Conservation (phyloP, 2,797 vertebrate genomes). For the Merluccius polli region DNA sequence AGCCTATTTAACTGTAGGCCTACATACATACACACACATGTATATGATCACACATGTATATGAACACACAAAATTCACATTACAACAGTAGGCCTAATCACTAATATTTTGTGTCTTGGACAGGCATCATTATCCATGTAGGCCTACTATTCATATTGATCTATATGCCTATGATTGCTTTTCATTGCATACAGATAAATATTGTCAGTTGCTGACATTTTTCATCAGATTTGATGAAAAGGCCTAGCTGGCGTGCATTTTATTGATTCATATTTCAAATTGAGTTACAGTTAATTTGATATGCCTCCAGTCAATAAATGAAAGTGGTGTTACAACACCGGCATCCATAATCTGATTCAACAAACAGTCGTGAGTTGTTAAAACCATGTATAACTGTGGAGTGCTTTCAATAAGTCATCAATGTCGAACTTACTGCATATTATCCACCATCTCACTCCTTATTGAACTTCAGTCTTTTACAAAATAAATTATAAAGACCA, state of each 20-base stretch:
- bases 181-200: conserved; percentile 14
- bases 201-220: conserved; percentile 63
- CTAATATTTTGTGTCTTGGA: too few species aligned
- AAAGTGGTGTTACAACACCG: not conserved
- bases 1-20: too few species aligned
- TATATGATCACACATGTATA: not conserved
- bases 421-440: not conserved
- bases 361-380: conserved; percentile 1
- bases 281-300: not conserved
- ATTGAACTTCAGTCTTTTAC: too few species aligned
- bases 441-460: too few species aligned
- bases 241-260: not conserved
- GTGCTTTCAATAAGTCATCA: not conserved
- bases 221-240: not conserved
- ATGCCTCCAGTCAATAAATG: not conserved
- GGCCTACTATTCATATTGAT: not conserved
- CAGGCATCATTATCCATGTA: too few species aligned
- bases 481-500: too few species aligned
- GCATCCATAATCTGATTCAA: not conserved
- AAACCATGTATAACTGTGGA: not conserved
- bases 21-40: too few species aligned
- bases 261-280: not conserved
- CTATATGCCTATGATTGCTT: not conserved
- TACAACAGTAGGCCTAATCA: too few species aligned
- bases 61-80: too few species aligned